Evolutionary conservation across 2,888 invertebrate species (phyloP).

Genomic region (Drosophila nr. medialis): DNA sequence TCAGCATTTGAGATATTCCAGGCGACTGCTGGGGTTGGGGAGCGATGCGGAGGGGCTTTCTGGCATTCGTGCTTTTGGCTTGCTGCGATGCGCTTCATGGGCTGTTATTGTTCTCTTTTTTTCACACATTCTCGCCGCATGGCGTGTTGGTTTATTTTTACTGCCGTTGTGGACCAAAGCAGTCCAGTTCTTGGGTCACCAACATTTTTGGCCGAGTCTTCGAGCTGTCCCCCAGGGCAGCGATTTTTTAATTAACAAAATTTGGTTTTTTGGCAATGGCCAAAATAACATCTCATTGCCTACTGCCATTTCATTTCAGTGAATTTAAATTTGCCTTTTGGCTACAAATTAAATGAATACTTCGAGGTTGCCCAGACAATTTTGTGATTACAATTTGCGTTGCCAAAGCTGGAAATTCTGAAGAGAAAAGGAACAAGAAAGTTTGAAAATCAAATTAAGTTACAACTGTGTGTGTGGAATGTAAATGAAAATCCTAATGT

Average conservation of each 20-base stretch:
- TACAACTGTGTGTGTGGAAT: constrained; percentile 9
- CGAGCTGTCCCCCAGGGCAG: constrained; percentile 26
- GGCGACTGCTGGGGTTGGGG: constrained; percentile 20
- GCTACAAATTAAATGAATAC: constrained; percentile 47
- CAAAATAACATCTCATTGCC: constrained; percentile 2
- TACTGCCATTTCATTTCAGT: constrained; percentile 50
- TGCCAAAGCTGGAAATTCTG: constrained; percentile 15
- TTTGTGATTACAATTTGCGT: constrained; percentile 44
- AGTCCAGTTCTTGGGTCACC: constrained; percentile 18
- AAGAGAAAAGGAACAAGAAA: too few relatives aligned
- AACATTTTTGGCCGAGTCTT: neutral
- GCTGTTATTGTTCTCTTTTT: constrained; percentile 10
- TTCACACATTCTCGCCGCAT: constrained; percentile 62
- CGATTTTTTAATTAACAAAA: constrained; percentile 64
- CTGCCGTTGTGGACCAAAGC: constrained; percentile 49
- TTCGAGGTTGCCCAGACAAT: constrained; percentile 42
- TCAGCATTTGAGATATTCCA: constrained; percentile 69
- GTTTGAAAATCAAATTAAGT: constrained; percentile 20
- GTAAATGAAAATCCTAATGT: neutral
- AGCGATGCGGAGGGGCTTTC: constrained; percentile 4
- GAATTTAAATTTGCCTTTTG: constrained; percentile 66
- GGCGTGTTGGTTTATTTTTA: constrained; percentile 73
- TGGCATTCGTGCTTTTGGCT: neutral
- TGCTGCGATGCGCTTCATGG: constrained; percentile 5
- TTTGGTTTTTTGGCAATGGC: constrained; percentile 29